Percentiles rank a stretch among this genome's conserved stretches.
These are phyloP conservation scores for Palythoa grandis DNA, from an alignment of 92 coral and sea anemone species.

Conservation along the genomic window DNA sequence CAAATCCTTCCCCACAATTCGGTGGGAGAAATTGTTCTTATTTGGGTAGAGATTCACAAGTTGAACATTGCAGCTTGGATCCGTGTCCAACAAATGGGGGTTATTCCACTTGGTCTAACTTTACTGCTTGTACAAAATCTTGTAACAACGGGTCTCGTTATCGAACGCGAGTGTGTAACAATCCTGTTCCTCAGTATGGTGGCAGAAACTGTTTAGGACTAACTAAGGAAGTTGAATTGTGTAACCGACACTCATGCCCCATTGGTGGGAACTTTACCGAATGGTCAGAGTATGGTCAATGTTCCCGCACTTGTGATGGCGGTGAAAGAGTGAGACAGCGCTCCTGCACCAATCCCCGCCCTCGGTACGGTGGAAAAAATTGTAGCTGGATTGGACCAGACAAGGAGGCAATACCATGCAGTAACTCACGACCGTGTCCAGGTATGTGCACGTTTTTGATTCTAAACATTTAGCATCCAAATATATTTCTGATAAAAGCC, in stretches of 20 bases:
- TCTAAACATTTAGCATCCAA: too few species aligned
- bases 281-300: slow-evolving; percentile 69
- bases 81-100: slow-evolving; percentile 74
- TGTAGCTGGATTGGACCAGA: slow-evolving; percentile 74
- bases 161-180: slow-evolving; percentile 60
- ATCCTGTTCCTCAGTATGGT: slow-evolving; percentile 69
- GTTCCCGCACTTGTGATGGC: slow-evolving; percentile 75
- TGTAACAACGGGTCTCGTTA: slow-evolving; percentile 57
- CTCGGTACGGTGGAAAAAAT: slow-evolving; percentile 72
- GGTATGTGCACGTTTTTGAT: slow-evolving; percentile 48
- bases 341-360: slow-evolving; percentile 71
- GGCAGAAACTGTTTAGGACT: slow-evolving; percentile 65
- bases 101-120: slow-evolving; percentile 62
- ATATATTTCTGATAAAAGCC: too few species aligned
- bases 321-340: slow-evolving; percentile 73
- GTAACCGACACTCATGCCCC: slow-evolving; percentile 70
- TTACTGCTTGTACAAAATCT: slow-evolving; percentile 55
- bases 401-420: slow-evolving; percentile 52
- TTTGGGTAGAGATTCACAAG: slow-evolving; percentile 61
- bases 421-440: slow-evolving; percentile 76
- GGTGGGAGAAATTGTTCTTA: slow-evolving; percentile 80
- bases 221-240: slow-evolving; percentile 37
- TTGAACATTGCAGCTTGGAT: slow-evolving; percentile 48
- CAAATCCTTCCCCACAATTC: slow-evolving; percentile 76
- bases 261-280: slow-evolving; percentile 70